phyloP scores from a whole-genome alignment of 2,113 vertebrate genomes.

The Suricata suricatta region DNA sequence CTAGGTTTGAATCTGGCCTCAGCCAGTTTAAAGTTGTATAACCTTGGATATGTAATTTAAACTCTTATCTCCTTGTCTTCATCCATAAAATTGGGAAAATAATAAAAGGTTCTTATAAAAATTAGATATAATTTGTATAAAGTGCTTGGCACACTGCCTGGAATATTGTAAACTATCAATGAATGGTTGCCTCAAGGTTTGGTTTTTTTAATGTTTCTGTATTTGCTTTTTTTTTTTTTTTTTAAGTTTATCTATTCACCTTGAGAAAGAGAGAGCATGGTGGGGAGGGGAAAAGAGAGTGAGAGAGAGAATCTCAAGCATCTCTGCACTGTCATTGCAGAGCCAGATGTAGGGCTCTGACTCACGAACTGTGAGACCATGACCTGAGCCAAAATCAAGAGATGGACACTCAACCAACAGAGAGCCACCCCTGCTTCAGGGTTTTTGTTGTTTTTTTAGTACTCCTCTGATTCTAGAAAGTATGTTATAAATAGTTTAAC shows the following conservation, averaged over 20 bases:
- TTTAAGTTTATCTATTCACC: too few relatives aligned
- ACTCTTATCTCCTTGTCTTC: not conserved
- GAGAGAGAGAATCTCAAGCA: too few relatives aligned
- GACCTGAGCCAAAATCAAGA: too few relatives aligned
- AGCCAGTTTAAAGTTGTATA: not conserved
- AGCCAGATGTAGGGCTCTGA: too few relatives aligned
- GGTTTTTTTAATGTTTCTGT: not conserved
- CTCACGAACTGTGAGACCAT: too few relatives aligned
- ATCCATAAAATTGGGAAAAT: constrained; percentile 14
- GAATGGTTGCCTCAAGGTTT: not conserved
- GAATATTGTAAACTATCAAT: not conserved
- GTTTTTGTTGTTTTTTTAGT: not conserved
- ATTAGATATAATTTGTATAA: not conserved
- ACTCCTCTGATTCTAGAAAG: not conserved
- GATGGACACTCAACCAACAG: too few relatives aligned
- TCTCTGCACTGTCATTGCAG: too few relatives aligned
- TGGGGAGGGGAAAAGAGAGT: too few relatives aligned
- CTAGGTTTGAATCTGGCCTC: not conserved
- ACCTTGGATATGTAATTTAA: not conserved
- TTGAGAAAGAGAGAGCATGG: too few relatives aligned
- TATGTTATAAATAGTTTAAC: not conserved
- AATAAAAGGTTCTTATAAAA: not conserved
- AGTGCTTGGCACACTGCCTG: not conserved
- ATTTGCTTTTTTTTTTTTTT: too few relatives aligned
- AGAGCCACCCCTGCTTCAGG: too few relatives aligned